These are phyloP conservation scores for Capromys pilorides DNA, from an alignment of 2,797 vertebrate genomes.

Conservation along the genomic window DNA sequence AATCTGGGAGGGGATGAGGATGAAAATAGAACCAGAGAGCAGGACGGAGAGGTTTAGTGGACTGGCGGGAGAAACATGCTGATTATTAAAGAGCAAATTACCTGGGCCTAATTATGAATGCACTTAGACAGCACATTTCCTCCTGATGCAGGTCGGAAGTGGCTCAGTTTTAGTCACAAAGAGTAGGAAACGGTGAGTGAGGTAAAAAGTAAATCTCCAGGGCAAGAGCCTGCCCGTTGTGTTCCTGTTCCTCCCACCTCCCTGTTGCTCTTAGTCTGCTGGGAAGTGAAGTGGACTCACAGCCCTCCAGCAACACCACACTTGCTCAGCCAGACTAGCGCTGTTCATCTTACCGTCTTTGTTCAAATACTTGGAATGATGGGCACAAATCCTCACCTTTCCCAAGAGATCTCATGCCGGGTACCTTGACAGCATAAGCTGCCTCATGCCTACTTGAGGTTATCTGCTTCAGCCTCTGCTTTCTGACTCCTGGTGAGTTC, in stretches of 20 bases:
- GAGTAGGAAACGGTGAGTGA: not conserved
- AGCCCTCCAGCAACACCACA: accelerated
- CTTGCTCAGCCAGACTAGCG: not conserved
- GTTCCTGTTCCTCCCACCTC: too few species aligned
- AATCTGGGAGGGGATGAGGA: not conserved
- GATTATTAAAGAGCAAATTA: constrained; percentile 62
- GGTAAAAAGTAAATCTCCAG: not conserved
- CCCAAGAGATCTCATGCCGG: not conserved
- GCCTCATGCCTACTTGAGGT: not conserved
- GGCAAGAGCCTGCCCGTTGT: not conserved
- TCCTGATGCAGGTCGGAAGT: not conserved
- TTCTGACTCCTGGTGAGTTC: not conserved
- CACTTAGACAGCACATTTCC: constrained; percentile 2
- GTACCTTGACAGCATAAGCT: not conserved
- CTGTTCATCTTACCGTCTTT: not conserved
- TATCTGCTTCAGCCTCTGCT: not conserved
- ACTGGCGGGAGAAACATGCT: constrained; percentile 25
- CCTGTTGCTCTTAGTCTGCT: not conserved
- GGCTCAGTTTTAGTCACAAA: not conserved
- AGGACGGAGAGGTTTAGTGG: not conserved
- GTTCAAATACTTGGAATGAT: not conserved
- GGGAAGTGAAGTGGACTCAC: not conserved
- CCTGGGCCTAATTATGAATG: not conserved
- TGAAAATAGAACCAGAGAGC: constrained; percentile 45
- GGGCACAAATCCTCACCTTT: accelerated